Conservation (phyloP, 2,113 vertebrate genomes). For the Thinocorus orbignyianus region DNA sequence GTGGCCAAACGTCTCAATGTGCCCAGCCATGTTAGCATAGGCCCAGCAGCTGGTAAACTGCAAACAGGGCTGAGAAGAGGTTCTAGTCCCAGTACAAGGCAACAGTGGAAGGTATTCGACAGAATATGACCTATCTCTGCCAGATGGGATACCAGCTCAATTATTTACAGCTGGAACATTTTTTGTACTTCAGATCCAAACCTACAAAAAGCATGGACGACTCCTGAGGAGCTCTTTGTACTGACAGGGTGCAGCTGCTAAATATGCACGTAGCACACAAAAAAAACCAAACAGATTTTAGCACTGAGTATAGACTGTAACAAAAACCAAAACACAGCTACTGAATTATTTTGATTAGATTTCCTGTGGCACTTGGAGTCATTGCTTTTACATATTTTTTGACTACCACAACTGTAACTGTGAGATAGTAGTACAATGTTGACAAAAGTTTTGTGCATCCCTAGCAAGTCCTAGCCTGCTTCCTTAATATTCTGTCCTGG, state of each 20-base stretch:
- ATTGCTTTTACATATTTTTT: accelerated
- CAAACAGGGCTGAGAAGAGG: not conserved
- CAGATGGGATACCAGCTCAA: not conserved
- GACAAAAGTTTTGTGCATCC: not conserved
- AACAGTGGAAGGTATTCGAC: not conserved
- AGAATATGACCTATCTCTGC: not conserved
- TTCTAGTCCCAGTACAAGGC: not conserved
- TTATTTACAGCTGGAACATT: not conserved
- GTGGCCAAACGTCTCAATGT: not conserved
- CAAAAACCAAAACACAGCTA: not conserved
- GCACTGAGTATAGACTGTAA: not conserved
- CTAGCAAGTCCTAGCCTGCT: not conserved
- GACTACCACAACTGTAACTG: not conserved
- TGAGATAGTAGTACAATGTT: not conserved
- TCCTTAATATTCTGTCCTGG: not conserved
- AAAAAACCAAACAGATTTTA: not conserved
- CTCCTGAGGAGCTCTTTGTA: not conserved
- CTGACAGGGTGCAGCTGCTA: not conserved
- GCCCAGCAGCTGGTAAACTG: not conserved
- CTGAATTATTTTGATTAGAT: not conserved
- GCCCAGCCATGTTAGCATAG: not conserved
- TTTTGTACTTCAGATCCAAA: not conserved
- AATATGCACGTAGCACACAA: not conserved
- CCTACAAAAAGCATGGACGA: not conserved
- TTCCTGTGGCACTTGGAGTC: not conserved